These are phyloP conservation scores for Omphaloscelis lunosa DNA, from an alignment of 2,888 invertebrate genomes.

Conservation along the genomic window DNA sequence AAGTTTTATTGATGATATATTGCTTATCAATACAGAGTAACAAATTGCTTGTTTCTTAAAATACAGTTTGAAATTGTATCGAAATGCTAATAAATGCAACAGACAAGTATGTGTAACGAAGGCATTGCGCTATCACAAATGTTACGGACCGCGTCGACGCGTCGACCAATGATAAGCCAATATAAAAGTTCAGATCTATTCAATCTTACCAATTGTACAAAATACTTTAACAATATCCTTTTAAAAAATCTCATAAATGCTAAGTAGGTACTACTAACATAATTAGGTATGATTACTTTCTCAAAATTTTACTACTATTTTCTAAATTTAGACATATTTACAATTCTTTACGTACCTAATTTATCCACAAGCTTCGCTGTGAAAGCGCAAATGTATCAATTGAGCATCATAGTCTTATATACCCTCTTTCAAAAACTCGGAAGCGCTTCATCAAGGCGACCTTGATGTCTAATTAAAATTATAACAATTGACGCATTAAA, in stretches of 20 bases:
- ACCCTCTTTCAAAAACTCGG: slow-evolving; percentile 76
- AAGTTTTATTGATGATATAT: slow-evolving; percentile 89
- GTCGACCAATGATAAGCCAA: slow-evolving; percentile 83
- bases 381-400: slow-evolving; percentile 88
- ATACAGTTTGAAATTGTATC: slow-evolving; percentile 84
- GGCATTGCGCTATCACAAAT: slow-evolving; percentile 89
- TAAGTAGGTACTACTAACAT: slow-evolving; percentile 88
- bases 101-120: slow-evolving; percentile 82
- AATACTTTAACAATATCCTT: slow-evolving; percentile 84
- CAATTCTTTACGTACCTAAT: slow-evolving; percentile 79
- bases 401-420: slow-evolving; percentile 86
- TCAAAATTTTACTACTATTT: slow-evolving; percentile 84
- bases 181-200: slow-evolving; percentile 84
- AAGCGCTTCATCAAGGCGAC: slow-evolving; percentile 79
- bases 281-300: slow-evolving; percentile 83
- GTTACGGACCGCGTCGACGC: slow-evolving; percentile 71
- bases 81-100: slow-evolving; percentile 91
- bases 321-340: slow-evolving; percentile 89
- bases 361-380: slow-evolving; percentile 86
- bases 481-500: slow-evolving; percentile 88
- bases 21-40: slow-evolving; percentile 90
- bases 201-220: slow-evolving; percentile 85
- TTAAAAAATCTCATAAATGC: slow-evolving; percentile 88
- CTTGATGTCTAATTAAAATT: slow-evolving; percentile 78
- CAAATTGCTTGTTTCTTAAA: slow-evolving; percentile 86